phyloP scores from a whole-genome alignment of 2,888 invertebrate species.

The Eristalis arbustorum region DNA sequence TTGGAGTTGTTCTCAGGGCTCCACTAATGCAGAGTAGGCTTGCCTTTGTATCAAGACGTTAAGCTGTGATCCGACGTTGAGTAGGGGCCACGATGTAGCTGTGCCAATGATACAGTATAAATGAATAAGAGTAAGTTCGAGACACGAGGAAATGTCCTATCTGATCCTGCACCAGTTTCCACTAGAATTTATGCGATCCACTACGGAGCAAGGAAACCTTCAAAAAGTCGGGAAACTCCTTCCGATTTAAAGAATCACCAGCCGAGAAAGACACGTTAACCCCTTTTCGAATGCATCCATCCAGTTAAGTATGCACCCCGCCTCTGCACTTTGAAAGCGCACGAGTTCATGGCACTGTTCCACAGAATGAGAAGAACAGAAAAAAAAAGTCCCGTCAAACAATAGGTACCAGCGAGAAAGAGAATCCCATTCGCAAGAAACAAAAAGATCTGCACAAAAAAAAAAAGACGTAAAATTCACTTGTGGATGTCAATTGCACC shows the following conservation, averaged over 20 bases:
- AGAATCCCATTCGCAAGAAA: not conserved
- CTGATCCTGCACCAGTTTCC: too few species aligned
- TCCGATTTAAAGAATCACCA: not conserved
- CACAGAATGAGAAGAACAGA: not conserved
- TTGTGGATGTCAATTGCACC: conserved; percentile 27
- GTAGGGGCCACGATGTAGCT: too few species aligned
- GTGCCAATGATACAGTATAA: too few species aligned
- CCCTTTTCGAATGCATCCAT: not conserved
- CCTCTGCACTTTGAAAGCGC: not conserved
- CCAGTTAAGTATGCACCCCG: not conserved
- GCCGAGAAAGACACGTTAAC: not conserved
- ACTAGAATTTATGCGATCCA: not conserved
- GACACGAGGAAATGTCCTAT: too few species aligned
- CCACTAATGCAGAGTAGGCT: too few species aligned
- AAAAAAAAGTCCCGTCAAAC: not conserved
- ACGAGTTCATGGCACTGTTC: not conserved
- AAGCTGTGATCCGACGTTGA: too few species aligned
- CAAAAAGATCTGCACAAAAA: not conserved
- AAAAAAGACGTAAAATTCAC: conserved; percentile 10
- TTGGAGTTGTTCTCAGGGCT: too few species aligned
- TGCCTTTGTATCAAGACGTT: too few species aligned
- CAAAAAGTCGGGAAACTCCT: too few species aligned
- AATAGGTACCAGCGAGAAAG: not conserved
- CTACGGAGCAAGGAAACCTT: too few species aligned
- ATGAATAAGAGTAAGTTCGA: too few species aligned